A percentile compares a stretch with the other conserved stretches of the same genome.
Conservation (phyloP, 1,140 invertebrate species). For the Zaprionus taronus region DNA sequence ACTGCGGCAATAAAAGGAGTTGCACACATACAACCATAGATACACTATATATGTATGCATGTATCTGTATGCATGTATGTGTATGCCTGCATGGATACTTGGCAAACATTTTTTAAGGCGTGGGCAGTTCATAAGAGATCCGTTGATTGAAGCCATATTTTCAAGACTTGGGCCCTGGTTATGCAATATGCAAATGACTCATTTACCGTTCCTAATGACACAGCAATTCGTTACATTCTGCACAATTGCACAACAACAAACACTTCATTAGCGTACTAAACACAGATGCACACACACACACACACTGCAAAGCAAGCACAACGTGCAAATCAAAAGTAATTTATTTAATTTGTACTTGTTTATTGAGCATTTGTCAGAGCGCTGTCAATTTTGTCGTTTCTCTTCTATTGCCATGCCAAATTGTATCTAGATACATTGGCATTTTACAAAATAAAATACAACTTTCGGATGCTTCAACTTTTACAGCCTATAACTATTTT, state of each 20-base stretch:
- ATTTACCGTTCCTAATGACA: slow-evolving; percentile 24
- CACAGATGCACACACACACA: not conserved
- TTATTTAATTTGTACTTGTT: slow-evolving; percentile 45
- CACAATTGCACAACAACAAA: slow-evolving; percentile 28
- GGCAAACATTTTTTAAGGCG: slow-evolving; percentile 29
- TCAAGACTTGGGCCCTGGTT: slow-evolving; percentile 16
- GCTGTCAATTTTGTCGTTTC: slow-evolving; percentile 22
- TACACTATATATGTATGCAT: not conserved
- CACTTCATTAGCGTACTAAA: slow-evolving; percentile 35
- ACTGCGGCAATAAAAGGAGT: slow-evolving; percentile 48
- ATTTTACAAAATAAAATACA: not conserved
- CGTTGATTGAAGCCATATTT: slow-evolving; percentile 51
- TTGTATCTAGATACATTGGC: slow-evolving; percentile 8
- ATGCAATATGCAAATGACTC: slow-evolving; percentile 47
- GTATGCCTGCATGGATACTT: not conserved
- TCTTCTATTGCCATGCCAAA: not conserved
- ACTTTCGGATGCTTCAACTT: slow-evolving; percentile 6
- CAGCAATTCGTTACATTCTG: slow-evolving; percentile 23
- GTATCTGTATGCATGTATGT: not conserved
- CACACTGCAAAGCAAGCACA: not conserved
- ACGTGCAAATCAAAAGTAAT: slow-evolving; percentile 46
- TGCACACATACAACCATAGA: slow-evolving; percentile 18
- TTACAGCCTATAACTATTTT: slow-evolving; percentile 15
- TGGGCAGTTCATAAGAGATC: slow-evolving; percentile 42
- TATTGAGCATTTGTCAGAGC: slow-evolving; percentile 29